phyloP scores from a whole-genome alignment of 2,888 invertebrate species.

The Dermolepida albohirtum region DNA sequence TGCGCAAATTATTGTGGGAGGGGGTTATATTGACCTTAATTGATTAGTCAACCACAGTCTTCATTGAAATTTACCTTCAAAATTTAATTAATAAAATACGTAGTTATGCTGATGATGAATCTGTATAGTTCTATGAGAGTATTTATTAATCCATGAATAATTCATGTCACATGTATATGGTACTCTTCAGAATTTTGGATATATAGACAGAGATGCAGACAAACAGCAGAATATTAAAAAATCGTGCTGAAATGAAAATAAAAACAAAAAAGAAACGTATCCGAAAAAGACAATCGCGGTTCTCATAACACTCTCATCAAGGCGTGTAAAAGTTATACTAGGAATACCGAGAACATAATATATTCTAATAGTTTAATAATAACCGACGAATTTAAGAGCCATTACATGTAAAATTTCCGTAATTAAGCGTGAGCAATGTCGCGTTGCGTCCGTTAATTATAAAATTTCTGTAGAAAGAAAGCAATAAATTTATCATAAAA shows the following conservation, averaged over 20 bases:
- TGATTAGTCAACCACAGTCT: no score
- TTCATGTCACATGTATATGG: no score
- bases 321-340: neutral
- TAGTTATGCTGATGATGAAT: no score
- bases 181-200: no score
- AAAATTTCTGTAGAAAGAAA: conserved; percentile 12
- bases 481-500: conserved; percentile 31
- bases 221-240: no score
- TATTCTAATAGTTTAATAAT: conserved; percentile 16
- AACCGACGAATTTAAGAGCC: conserved; percentile 15
- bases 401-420: neutral
- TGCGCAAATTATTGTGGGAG: no score
- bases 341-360: conserved; percentile 1
- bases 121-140: no score
- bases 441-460: conserved; percentile 21
- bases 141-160: no score
- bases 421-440: conserved; percentile 27
- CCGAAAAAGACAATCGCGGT: neutral
- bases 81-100: no score
- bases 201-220: no score
- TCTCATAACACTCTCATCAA: neutral
- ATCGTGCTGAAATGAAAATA: neutral
- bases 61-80: no score
- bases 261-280: neutral
- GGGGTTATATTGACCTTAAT: no score